Evolutionary conservation across 1,140 invertebrate genomes (phyloP), one percentile per base, ranked within the genome.

Genomic region (Aphelinus atriplicis): DNA sequence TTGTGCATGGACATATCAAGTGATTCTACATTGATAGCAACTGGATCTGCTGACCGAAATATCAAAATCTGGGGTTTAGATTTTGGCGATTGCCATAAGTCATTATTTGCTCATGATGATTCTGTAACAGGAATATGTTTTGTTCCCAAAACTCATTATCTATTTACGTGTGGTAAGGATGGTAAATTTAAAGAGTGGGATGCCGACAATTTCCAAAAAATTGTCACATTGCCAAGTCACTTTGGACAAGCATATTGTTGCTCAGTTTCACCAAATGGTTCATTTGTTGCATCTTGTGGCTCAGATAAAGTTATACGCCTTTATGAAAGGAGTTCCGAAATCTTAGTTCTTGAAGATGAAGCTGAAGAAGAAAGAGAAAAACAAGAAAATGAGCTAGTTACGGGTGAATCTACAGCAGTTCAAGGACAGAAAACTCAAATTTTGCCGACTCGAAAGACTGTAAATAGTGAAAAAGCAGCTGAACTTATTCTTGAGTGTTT

Each of bases 1-100:
- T 88, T 96, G 0, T 95, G 95, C 81, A 91, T 99, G 90, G 97
- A 99, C 84, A 98, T 99, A 78, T 97, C 95, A 1, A 94, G 93
- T 79, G 98, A 99, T 87, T 96, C 93, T 1, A 91, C 91, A 1
- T 82, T 99, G 1, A 94, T 99, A 75, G 95, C 92, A 1, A 98
- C 98, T 0, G 98, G 97, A 45, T 98, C 97, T 26, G 94, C 94
- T 0, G 98, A 99, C 88, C 91, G 97, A 43, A 98, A 97, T 86
- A 91, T 99, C 3, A 98, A 99, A 90, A 94, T 99, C 77, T 99
- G 98, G 98, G 97, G 98, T 61, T 91, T 99, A 84, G 97, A 99
- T 87, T 99, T 98, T 89, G 98, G 98, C 42, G 97, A 99, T 87
- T 99, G 97, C 81, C 95, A 96, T 84, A 93, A 92, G 78, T 95